Base-by-base conservation (phyloP, 2,888 invertebrate genomes). In the Dendrolimus pini region DNA sequence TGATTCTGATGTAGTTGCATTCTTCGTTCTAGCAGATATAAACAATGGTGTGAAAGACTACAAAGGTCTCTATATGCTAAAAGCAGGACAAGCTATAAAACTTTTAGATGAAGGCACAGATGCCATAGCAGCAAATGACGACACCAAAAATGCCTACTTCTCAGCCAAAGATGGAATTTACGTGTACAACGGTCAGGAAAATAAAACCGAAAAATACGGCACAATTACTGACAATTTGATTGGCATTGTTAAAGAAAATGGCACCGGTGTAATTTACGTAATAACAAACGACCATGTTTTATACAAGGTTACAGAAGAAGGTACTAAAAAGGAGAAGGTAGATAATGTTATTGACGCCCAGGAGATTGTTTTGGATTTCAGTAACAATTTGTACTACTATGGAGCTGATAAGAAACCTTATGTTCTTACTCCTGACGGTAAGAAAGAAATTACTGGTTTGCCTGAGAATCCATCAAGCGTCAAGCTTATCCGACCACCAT, bases 301-400 rank as follows among this genome's bases (percentile, higher is more conserved):
- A 0, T 85, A 75, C 64, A 83, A 80, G 67, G 80, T 87, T 0
- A 76, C 77, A 7, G 75, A 83, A 9, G 66, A 74, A 7, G 88
- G 85, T 2, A 77, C 69, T 0, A 75, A 71, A 18, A 84, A 82
- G 54, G 74, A 74, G 7, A 70, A 74, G 60, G 14, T 87, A 0
- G 69, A 74, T 0, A 69, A 71, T 7, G 67, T 82, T 7, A 68
- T 66, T 0, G 72, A 80, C 7, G 83, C 83, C 0, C 69, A 75
- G 54, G 71, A 83, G 66, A 78, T 89, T 0, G 71, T 78, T 41
- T 52, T 86, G 1, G 89, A 87, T 67, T 73, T 63, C 14, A 55
- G 68, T 0, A 74, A 80, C 57, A 86, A 86, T 57, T 56, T 89
- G 1, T 88, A 78, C 62, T 88, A 71, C 61, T 74, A 69, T 9